phyloP scores from a whole-genome alignment of 2,888 invertebrate genomes.

The Cheilosia scutellata region DNA sequence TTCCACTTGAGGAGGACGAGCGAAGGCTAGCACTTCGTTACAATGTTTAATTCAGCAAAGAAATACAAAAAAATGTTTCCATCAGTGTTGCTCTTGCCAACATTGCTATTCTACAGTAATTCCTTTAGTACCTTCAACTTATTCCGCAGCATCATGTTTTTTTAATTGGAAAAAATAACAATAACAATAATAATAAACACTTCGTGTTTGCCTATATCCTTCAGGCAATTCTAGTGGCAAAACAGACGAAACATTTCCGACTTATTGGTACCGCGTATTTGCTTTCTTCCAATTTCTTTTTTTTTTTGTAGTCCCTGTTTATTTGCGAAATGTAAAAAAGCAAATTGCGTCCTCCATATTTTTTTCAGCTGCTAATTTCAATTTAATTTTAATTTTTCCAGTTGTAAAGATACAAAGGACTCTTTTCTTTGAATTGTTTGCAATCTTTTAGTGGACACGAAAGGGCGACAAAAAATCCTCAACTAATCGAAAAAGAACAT shows the following conservation, averaged over 20 bases:
- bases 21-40: too few species aligned
- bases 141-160: not conserved
- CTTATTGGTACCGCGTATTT: constrained; percentile 44
- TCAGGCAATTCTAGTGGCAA: constrained; percentile 19
- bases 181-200: constrained; percentile 2
- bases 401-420: constrained; percentile 69
- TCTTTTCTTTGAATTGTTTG: constrained; percentile 72
- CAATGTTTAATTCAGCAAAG: too few species aligned
- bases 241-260: constrained; percentile 21
- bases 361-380: constrained; percentile 60
- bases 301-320: constrained; percentile 9
- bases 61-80: too few species aligned
- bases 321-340: constrained; percentile 17
- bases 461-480: constrained; percentile 55
- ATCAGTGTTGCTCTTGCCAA: too few species aligned
- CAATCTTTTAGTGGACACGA: constrained; percentile 69
- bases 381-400: constrained; percentile 74
- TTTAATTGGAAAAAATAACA: constrained; percentile 16
- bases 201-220: constrained; percentile 16
- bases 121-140: not conserved
- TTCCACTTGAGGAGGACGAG: too few species aligned
- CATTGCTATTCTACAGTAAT: not conserved
- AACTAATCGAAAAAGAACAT: constrained; percentile 49
- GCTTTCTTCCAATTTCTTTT: constrained; percentile 26
- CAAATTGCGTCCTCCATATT: constrained; percentile 30